phyloP scores from a whole-genome alignment of 2,888 invertebrate genomes.

The Spodoptera littoralis region DNA sequence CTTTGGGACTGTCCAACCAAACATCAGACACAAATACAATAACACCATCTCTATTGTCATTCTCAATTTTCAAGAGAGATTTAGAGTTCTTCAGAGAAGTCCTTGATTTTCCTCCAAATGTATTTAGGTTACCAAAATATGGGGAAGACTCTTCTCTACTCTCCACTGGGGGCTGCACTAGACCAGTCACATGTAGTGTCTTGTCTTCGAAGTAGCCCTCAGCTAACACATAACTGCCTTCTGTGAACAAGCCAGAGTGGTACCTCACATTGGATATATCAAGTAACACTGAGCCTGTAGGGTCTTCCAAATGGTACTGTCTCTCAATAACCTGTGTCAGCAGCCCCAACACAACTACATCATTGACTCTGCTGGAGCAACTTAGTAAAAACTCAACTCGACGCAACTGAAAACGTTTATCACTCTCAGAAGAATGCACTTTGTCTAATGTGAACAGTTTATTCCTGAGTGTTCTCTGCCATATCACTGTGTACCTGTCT shows the following conservation, averaged over 20 bases:
- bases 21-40: constrained; percentile 98
- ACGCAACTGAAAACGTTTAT: constrained; percentile 90
- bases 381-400: constrained; percentile 94
- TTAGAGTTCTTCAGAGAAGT: constrained; percentile 92
- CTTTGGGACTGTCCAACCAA: constrained; percentile 95
- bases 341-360: constrained; percentile 92
- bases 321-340: constrained; percentile 94
- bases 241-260: constrained; percentile 96
- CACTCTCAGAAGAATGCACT: constrained; percentile 85
- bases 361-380: constrained; percentile 90
- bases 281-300: constrained; percentile 95
- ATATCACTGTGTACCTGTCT: constrained; percentile 90
- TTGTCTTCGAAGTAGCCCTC: constrained; percentile 96
- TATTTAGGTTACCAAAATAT: constrained; percentile 95
- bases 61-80: constrained; percentile 92
- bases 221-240: constrained; percentile 96
- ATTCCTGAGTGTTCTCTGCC: constrained; percentile 94
- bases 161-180: constrained; percentile 97
- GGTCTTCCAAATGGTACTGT: constrained; percentile 97
- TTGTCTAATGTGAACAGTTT: constrained; percentile 92
- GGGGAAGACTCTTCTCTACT: constrained; percentile 90
- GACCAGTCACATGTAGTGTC: constrained; percentile 93
- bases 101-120: constrained; percentile 95
- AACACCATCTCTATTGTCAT: constrained; percentile 93
- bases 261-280: constrained; percentile 93